Conservation (phyloP, 2,888 invertebrate species). For the Tholera decimalis region DNA sequence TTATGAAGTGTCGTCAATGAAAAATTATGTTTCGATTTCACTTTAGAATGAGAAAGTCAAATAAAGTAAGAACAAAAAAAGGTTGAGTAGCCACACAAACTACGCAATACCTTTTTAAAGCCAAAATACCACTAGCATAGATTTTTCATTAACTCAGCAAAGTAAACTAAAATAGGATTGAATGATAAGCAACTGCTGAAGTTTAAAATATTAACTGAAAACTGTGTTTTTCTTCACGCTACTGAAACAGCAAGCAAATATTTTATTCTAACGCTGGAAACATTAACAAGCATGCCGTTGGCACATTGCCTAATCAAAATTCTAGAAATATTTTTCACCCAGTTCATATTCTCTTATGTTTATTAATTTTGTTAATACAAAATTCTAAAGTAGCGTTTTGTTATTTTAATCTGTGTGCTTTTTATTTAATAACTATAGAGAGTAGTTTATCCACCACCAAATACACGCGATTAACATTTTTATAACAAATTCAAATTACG, state of each 20-base stretch:
- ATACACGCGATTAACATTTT: too few relatives aligned
- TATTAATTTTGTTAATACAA: constrained; percentile 22
- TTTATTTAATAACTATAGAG: too few relatives aligned
- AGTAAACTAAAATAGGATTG: background rate
- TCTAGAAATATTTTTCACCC: constrained; percentile 43
- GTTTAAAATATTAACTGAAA: constrained; percentile 40
- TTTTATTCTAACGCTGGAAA: constrained; percentile 39
- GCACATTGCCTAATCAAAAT: constrained; percentile 64
- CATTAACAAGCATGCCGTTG: constrained; percentile 57
- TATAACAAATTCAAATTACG: too few relatives aligned
- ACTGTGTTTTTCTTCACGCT: constrained; percentile 22
- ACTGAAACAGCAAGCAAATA: constrained; percentile 27
- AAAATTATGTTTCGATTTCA: too few relatives aligned
- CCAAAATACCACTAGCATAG: background rate
- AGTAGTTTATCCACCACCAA: too few relatives aligned
- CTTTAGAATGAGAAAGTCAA: too few relatives aligned
- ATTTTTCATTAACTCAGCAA: background rate
- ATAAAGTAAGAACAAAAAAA: too few relatives aligned
- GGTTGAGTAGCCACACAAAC: too few relatives aligned
- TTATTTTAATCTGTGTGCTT: background rate
- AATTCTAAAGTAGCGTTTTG: background rate
- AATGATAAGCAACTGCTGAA: constrained; percentile 22
- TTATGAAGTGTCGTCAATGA: too few relatives aligned
- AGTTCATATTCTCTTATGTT: constrained; percentile 23
- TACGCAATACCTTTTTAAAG: background rate